Evolutionary conservation across 2,797 vertebrate genomes (phyloP), one percentile per base, ranked within the genome.

Genomic region (Picus viridis): DNA sequence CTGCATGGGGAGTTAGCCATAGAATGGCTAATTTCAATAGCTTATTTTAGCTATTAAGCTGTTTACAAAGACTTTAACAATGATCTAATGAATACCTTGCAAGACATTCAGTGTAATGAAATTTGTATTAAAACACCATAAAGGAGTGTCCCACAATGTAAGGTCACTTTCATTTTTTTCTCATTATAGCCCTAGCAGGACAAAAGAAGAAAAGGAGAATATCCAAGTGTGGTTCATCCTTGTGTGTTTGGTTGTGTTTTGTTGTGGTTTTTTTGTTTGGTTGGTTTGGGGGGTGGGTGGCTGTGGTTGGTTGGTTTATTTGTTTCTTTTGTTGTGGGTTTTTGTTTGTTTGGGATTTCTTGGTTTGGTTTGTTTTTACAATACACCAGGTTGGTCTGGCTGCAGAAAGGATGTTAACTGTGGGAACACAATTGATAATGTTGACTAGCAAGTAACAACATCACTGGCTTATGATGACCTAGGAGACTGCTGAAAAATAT

Each of bases 121-220:
- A 97, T 97, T 96, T 97, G 89, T 96, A 95, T 97, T 96, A 96
- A 97, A 94, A 97, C 76, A 82, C 91, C 93, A 53, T 90, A 93
- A 93, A 95, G 81, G 82, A 94, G 78, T 95, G 80, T 92, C 92
- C 92, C 34, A 1, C 83, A 86, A 94, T 89, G 80, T 94, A 97
- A 97, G 91, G 95, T 96, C 93, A 86, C 84, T 94, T 87, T 88
- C 90, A 96, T 39, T 97, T 97, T 96, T 83, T 96, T 97, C 92
- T 97, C 94, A 96, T 97, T 96, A 96, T 32, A 88, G 90, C 17
- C 65, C 51, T 62, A 82, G 88, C 92, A 97, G 92, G 93, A 88
- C 88, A 94, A 91, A 94, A 70, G 85, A 87, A 34, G 34, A 34
- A 34, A 34, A 75, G 27, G 47, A 87, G 58, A 87, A 49, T 90